Evolutionary conservation across 1,140 invertebrate species (phyloP).

Genomic region (Acarapis woodi): DNA sequence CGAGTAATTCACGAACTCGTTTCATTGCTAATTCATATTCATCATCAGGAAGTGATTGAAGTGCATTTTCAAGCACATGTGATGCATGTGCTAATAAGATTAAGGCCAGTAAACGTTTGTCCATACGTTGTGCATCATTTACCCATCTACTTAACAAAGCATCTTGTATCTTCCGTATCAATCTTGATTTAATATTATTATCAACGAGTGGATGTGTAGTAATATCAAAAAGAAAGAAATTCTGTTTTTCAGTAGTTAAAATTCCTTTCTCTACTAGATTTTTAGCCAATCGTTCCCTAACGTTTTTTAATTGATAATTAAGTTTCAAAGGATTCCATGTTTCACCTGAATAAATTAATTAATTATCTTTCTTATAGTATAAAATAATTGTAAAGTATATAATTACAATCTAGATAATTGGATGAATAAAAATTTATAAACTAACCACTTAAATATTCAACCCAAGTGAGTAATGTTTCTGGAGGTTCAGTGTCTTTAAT

Average conservation of each 20-base stretch:
- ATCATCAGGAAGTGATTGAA: constrained; percentile 85
- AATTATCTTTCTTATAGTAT: constrained; percentile 3
- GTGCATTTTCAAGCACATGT: constrained; percentile 98
- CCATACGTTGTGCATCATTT: constrained; percentile 89
- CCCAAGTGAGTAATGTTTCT: constrained; percentile 94
- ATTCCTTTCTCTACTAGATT: constrained; percentile 99
- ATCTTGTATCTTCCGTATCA: constrained; percentile 97
- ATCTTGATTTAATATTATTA: constrained; percentile 70
- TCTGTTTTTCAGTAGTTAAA: constrained; percentile 98
- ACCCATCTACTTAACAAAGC: constrained; percentile 82
- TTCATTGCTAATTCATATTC: constrained; percentile 97
- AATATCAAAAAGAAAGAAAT: constrained; percentile 99
- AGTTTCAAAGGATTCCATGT: constrained; percentile 99
- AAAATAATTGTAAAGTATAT: not conserved
- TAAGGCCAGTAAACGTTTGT: constrained; percentile 64
- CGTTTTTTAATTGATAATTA: constrained; percentile 92
- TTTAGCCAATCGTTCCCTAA: constrained; percentile 90
- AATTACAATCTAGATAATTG: constrained; percentile 1
- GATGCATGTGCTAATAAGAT: constrained; percentile 87
- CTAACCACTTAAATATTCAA: constrained; percentile 92
- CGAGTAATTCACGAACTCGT: constrained; percentile 70
- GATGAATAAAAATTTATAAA: constrained; percentile 8
- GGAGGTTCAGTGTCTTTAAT: constrained; percentile 88
- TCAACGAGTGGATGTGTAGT: constrained; percentile 96
- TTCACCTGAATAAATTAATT: constrained; percentile 37